Evolutionary conservation across 2,113 vertebrate genomes (phyloP), one percentile per base, ranked within the genome.

Genomic region (Bagarius yarrelli): DNA sequence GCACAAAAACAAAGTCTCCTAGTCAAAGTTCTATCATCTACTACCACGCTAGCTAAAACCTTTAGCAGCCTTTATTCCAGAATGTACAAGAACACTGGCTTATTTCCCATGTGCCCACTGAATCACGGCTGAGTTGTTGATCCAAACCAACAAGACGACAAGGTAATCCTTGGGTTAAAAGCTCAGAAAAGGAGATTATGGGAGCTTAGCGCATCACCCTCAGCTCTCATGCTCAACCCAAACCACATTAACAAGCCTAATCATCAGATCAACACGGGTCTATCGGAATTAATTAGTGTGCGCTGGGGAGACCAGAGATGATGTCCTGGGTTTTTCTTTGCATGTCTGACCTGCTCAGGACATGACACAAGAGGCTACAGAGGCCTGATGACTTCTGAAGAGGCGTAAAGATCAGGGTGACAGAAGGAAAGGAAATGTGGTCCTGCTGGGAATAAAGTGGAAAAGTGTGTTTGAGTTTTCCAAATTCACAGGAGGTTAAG

Each of bases 261-360:
- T 81, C 78, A 47, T 52, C n/a, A 73, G 66, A 84, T 78, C 72
- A 69, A 61, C 79, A 73, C 59, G 12, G 30, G 64, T 34, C 83
- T 30, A 63, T 71, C 72, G 21, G 72, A 53, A 59, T 80, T 69
- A 69, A 80, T 83, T 69, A 76, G 27, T 5, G 59, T 3, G 4
- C 27, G 1, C 50, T 9, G 50, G 11, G 11, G 52, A 47, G 80
- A 25, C 16, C 50, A 12, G 72, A 23, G 56, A 14, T 27, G n/a
- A 56, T 30, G 52, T 36, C 47, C 16, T 1, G 80, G 71, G 67
- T 52, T 63, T 14, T 73, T 27, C 21, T 50, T 32, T 53, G 21
- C 13, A 19, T 23, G 19, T 11, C 25, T 13, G 23, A 25, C 53
- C 30, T 59, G 56, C 40, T 61, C 12, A 55, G 53, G 13, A 55